A percentile compares a stretch with the other conserved stretches of the same genome.
Conservation (phyloP, 1,140 invertebrate genomes). For the Heliconius congener region DNA sequence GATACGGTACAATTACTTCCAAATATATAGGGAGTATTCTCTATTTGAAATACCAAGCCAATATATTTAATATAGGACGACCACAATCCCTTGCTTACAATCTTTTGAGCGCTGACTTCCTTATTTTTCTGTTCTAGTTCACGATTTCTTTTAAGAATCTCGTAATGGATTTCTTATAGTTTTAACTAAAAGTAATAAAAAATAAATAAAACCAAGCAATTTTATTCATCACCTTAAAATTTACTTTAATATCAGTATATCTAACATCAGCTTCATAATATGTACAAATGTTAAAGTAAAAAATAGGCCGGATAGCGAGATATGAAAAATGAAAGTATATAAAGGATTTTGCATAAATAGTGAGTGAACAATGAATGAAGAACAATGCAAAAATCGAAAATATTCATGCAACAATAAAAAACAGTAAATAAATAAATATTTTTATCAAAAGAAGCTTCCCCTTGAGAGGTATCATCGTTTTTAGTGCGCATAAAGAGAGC, state of each 20-base stretch:
- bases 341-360: conserved; percentile 14
- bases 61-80: neutral
- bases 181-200: neutral
- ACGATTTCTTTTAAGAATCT: neutral
- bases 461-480: neutral
- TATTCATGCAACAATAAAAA: neutral
- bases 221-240: no score
- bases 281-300: neutral
- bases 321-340: neutral
- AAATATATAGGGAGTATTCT: neutral
- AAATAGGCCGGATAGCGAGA: neutral
- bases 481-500: conserved; percentile 1
- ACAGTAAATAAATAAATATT: conserved; percentile 3
- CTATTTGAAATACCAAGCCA: neutral
- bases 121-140: neutral
- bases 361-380: conserved; percentile 1
- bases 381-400: conserved; percentile 13
- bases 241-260: no score
- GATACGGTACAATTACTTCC: neutral
- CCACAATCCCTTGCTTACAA: conserved; percentile 4
- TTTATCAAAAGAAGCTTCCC: neutral
- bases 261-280: neutral
- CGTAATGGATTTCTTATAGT: neutral
- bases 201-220: neutral
- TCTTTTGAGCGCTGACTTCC: neutral